Evolutionary conservation across 64 coral and sea anemone species (phyloP), one percentile per base, ranked within the genome.

Genomic region (Exaiptasia diaphana): DNA sequence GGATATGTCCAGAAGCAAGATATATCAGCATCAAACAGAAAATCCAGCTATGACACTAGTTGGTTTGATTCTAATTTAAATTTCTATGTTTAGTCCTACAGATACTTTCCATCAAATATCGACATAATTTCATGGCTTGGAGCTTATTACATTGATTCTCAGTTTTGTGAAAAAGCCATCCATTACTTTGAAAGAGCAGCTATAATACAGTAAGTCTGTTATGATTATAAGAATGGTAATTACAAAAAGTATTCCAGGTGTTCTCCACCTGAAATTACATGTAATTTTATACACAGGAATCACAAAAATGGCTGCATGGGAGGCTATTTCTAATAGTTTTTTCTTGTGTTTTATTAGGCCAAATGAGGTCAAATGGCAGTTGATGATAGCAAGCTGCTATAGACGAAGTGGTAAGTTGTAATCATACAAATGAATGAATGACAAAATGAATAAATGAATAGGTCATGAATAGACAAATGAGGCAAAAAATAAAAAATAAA

Each of bases 361-460:
- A 30, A 99, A 99, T 75, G 95, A 99, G 84, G 95, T 99, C 58
- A 99, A 99, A 39, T 99, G 95, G 95, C 95, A 99, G 55, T 44
- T 99, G 9, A 99, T 99, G 95, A 89, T 99, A 61, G 89, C 95
- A 45, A 99, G 95, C 61, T 99, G 95, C 74, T 99, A 99, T 67
- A 76, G 95, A 36, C 69, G 95, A 82, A 99, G 95, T 88, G 95
- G 95, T 99, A 76, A 70, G 95, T 81, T 7, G 18, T 21, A 39
- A 44, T 44, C 5, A 0, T 10, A 68, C 18, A n/a, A n/a, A n/a
- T n/a, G n/a, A n/a, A n/a, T n/a, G n/a, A n/a, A n/a, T n/a, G n/a
- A n/a, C n/a, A n/a, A n/a, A n/a, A n/a, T n/a, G n/a, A n/a, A n/a
- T n/a, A n/a, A n/a, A n/a, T n/a, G n/a, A n/a, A n/a, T n/a, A n/a